Base-by-base conservation (phyloP, 2,113 vertebrate genomes). In the Vicugna pacos region DNA sequence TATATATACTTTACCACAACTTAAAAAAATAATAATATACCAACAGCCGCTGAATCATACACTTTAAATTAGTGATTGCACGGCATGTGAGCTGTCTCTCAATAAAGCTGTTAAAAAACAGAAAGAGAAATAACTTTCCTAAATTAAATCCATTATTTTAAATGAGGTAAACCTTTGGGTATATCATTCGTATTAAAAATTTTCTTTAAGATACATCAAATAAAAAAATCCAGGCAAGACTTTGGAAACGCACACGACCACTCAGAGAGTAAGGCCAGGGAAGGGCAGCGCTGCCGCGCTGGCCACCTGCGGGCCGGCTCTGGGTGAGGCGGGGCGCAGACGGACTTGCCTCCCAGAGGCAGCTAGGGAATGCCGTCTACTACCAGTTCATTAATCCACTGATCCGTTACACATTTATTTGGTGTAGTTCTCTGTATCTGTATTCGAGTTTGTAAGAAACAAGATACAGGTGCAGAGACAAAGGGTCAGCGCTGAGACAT, bases 241-340 rank as follows among this genome's bases (percentile, higher is more conserved):
- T 11, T 1, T 16, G 22, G 48, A 11, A 42, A n/a, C 0, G 4
- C 50, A 32, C n/a, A 1, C 1, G n/a, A 38, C 22, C 4, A 19
- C 28, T 1, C 10, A 14, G 13, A 62, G 22, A 24, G 26, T 3
- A 2, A 50, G 24, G 8, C 46, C 10, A 7, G 19, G 52, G 1
- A 4, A 46, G 82, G 32, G 35, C 1, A 14, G 32, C 20, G 3
- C 46, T 5, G 8, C 48, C 3, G 13, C 4, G 62, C 13, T 2
- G 20, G 42, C 28, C 60, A 28, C 12, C 62, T 6, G 28, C 12
- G 2, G 60, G 14, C n/a, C n/a, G 15, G 19, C 69, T 46, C 38
- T 1, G 38, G 69, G 28, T 4, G 69, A 32, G 38, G 5, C 2
- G 3, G 5, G 82, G 62, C 30, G 8, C 24, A 4, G 15, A 64